Base-by-base conservation (phyloP, 1,140 invertebrate species). In the Penaeus vannamei region DNA sequence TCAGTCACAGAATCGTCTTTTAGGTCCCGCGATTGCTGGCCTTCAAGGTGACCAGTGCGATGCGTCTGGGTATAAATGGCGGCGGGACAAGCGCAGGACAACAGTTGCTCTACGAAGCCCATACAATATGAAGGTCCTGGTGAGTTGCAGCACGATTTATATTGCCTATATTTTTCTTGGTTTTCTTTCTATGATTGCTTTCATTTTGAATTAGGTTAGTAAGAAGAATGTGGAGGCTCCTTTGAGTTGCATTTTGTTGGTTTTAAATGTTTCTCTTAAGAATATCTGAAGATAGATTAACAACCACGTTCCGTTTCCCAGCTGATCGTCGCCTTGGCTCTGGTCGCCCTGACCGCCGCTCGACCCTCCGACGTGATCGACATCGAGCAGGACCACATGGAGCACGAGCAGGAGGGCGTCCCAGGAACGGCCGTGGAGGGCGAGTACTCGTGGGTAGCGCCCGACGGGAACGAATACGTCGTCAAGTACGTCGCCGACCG, bases 401-500 rank as follows among this genome's bases (percentile, higher is more conserved):
- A 81, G 61, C 22, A 80, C 80, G 32, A 62, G 81, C 81, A 84
- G 83, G 80, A 60, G 69, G 66, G 79, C 61, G 60, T 84, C 80
- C 29, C 85, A 7, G 85, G 85, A 32, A 77, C 26, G 42, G 85
- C 66, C 46, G 85, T 87, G 5, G 85, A 87, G 72, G 85, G 85
- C 69, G 85, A 87, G 76, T 87, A 87, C 79, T 80, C 72, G 32
- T 88, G 86, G 86, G 80, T 88, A 26, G 29, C 77, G 26, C 86
- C 86, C 60, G 86, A 88, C 62, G 86, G 86, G 32, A 84, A 66
- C 32, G 86, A 88, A 46, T 72, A 82, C 29, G 32, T n/a, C 86
- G 86, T 88, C 64, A 83, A 82, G 77, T 88, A 88, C 80, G 46
- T 88, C 60, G 86, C 86, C 42, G 86, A 88, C 80, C 77, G 81